Conservation (phyloP, 2,888 invertebrate species). For the Ecliptopera silaceata region DNA sequence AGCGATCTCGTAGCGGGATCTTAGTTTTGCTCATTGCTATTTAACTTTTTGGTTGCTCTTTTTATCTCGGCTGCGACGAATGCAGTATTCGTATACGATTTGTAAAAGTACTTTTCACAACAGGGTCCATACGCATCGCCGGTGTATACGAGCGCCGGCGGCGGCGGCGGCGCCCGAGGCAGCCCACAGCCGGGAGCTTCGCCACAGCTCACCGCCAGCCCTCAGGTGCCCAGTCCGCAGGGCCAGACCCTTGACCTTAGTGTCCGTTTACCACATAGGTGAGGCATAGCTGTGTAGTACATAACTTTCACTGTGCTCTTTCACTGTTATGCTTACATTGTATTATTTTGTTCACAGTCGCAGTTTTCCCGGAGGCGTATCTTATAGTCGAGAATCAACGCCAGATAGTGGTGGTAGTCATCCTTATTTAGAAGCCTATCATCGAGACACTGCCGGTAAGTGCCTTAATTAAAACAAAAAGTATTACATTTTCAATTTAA, state of each 20-base stretch:
- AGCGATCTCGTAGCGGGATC: conserved; percentile 15
- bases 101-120: conserved; percentile 64
- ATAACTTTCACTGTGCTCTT: neutral
- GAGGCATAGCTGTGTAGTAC: conserved; percentile 51
- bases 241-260: conserved; percentile 95
- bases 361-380: conserved; percentile 85
- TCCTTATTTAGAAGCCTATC: conserved; percentile 92
- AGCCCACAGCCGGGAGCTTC: conserved; percentile 94
- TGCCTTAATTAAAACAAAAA: neutral
- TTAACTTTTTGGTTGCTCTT: conserved; percentile 28
- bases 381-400: conserved; percentile 93
- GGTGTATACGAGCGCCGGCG: conserved; percentile 89
- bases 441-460: conserved; percentile 90
- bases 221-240: conserved; percentile 95
- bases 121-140: conserved; percentile 90
- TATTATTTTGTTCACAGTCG: conserved; percentile 71
- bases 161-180: conserved; percentile 87
- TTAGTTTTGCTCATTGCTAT: conserved; percentile 28
- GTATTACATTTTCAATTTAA: neutral
- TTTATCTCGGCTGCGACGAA: conserved; percentile 20
- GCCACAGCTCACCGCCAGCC: conserved; percentile 91
- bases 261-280: conserved; percentile 94
- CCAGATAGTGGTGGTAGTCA: conserved; percentile 95
- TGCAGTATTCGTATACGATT: conserved; percentile 24
- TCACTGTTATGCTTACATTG: conserved; percentile 26